Evolutionary conservation across 2,113 vertebrate species (phyloP), one percentile per base, ranked within the genome.

Genomic region (Tetrax tetrax): DNA sequence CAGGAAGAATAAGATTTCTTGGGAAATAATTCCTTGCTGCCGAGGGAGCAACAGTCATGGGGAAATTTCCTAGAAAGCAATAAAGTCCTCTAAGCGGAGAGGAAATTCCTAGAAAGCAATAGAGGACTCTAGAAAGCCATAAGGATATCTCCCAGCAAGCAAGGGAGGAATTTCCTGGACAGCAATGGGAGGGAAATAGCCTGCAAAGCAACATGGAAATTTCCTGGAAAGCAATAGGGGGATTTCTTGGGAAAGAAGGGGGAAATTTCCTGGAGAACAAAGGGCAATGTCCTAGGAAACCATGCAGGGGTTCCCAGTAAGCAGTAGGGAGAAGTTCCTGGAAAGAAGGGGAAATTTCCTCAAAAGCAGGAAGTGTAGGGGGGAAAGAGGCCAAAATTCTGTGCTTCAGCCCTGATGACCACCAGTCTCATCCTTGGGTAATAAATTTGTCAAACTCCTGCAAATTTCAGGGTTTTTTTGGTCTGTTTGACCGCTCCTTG

Each of bases 391-490:
- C 33, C 8, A 12, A 16, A 22, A 18, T 4, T 20, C 31, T 1
- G 0, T 15, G 22, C 24, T n/a, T 37, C 54, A 60, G 50, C 43
- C 60, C 19, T 1, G 0, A 3, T 24, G 24, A 9, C 15, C 33
- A 2, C 17, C 16, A 4, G 20, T 37, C 5, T 2, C 4, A 4
- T 20, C 63, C 41, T 35, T 11, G 28, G 16, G 18, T 50, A 33
- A 43, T 7, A 35, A 18, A 15, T 7, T 6, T 9, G 22, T 51
- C 4, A 45, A 45, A 29, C 25, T 53, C 48, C 57, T 47, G 66
- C 59, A 7, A 2, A 9, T 14, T 15, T 13, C 7, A 18, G 0
- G 47, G 27, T 15, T 4, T 3, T 3, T 21, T 20, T 4, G 28
- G 25, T 4, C 48, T 6, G 6, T 63, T 72, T 38, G 12, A 3